Evolutionary conservation across 2,113 vertebrate genomes (phyloP).

Genomic region (Leptocoma aspasia): DNA sequence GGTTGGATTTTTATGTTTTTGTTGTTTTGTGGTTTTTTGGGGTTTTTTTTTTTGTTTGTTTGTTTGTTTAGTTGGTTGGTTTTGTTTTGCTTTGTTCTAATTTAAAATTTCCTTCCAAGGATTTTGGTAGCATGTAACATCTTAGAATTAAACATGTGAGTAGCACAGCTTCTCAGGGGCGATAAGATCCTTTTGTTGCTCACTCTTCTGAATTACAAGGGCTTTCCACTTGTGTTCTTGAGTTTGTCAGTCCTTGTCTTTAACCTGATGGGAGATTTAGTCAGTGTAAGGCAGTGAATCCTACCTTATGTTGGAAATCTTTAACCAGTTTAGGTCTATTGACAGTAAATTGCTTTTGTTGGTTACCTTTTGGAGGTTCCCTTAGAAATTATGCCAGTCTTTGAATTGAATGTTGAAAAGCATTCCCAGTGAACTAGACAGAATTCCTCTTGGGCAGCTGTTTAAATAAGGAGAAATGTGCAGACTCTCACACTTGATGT

Average conservation of each 20-base stretch:
- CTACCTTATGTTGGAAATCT: background rate
- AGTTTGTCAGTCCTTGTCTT: background rate
- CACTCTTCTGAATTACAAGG: background rate
- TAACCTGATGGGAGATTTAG: background rate
- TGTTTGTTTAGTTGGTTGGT: no score
- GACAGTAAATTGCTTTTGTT: background rate
- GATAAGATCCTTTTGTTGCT: background rate
- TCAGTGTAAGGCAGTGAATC: background rate
- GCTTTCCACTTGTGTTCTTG: background rate
- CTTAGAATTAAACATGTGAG: background rate
- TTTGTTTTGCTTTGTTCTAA: background rate
- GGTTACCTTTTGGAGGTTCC: background rate
- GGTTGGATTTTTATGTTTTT: background rate
- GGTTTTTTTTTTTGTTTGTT: no score
- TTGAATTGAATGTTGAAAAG: background rate
- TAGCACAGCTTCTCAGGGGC: background rate
- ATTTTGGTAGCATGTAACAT: background rate
- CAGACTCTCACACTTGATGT: background rate
- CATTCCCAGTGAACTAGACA: background rate
- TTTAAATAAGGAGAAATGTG: background rate
- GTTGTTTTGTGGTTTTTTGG: no score
- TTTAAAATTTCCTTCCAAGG: background rate
- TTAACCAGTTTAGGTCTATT: background rate
- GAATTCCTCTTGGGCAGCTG: background rate
- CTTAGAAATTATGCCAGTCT: background rate